Base-by-base conservation (phyloP, 1,140 invertebrate genomes). In the Eurosta solidaginis region DNA sequence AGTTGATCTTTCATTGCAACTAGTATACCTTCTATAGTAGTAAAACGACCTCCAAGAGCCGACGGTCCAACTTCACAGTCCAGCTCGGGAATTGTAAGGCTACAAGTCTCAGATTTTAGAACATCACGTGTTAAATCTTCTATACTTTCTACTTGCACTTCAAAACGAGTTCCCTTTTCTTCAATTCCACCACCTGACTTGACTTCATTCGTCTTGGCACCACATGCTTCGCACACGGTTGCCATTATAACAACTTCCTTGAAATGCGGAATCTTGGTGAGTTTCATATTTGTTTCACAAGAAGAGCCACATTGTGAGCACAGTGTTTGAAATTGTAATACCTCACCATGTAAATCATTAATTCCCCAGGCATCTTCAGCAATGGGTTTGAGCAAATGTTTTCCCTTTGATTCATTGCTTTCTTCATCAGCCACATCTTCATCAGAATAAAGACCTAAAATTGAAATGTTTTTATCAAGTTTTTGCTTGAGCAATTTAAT, bases 171-270 rank as follows among this genome's bases (percentile, higher is more conserved):
- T 1, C 97, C 98, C 79, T 93, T 90, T 0, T 93, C 90, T 88
- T 97, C 96, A 50, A 99, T 94, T 0, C 97, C 97, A 74, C 93
- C 90, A 0, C 97, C 97, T 36, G 96, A 95, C 89, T 99, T 99
- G 0, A 99, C 96, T 89, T 98, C 97, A 87, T 96, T 98, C 2
- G 96, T 97, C 83, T 93, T 91, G 85, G 94, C 91, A 0, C 97
- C 98, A 89, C 98, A 99, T 2, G 82, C 82, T 20, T 98, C 97
- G 88, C 98, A 99, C 1, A 88, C 91, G 0, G 96, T 98, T 2
- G 97, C 96, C 98, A 99, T 99, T 59, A 99, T 97, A 0, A 99
- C 92, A 3, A 97, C 96, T 89, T 99, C 96, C 89, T 99, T 98
- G 87, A 99, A 99, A 88, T 97, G 93, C 3, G 97, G 97, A 85